Evolutionary conservation across 1,140 invertebrate species (phyloP), one percentile per base, ranked within the genome.

Genomic region (Melanaphis sacchari): DNA sequence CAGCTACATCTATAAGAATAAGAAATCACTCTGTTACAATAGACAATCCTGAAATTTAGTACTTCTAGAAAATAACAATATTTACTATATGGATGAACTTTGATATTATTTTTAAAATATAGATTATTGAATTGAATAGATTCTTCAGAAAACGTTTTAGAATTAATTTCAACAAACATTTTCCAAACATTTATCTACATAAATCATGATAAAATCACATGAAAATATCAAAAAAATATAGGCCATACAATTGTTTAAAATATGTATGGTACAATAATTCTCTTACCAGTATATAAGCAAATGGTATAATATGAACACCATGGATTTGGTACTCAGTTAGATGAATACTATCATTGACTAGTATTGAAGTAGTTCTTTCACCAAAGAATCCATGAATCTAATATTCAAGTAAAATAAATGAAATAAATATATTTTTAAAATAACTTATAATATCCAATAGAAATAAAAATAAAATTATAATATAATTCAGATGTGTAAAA

Each of bases 91-190:
- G 41, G 15, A 46, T 66, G 21, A 11, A 92, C 82, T 49, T 82
- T 18, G 43, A 92, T 31, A n/a, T 81, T 49, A 36, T 92, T 76
- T 92, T 82, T 81, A 38, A 92, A 81, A 21, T 9, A 31, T 9
- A 92, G 15, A 38, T 92, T 81, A 36, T 49, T 5, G 15, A 92
- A 92, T 22, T 46, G 59, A 38, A 92, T n/a, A 5, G 66, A 5
- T 36, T 41, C 90, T 7, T 46, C 76, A 11, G 31, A 36, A 43
- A 91, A 46, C 21, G 41, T 49, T 36, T 92, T 92, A 9, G 31
- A 9, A 38, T 92, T 66, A 6, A 92, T 92, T 82, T 92, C n/a
- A 46, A 76, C 40, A 82, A 92, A 92, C 76, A 46, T 82, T 92
- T 92, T 22, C 90, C 90, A 92, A n/a, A n/a, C 40, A 26, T 46